Evolutionary conservation across 2,113 vertebrate genomes (phyloP), one percentile per base, ranked within the genome.

Genomic region (Cinclus cinclus): DNA sequence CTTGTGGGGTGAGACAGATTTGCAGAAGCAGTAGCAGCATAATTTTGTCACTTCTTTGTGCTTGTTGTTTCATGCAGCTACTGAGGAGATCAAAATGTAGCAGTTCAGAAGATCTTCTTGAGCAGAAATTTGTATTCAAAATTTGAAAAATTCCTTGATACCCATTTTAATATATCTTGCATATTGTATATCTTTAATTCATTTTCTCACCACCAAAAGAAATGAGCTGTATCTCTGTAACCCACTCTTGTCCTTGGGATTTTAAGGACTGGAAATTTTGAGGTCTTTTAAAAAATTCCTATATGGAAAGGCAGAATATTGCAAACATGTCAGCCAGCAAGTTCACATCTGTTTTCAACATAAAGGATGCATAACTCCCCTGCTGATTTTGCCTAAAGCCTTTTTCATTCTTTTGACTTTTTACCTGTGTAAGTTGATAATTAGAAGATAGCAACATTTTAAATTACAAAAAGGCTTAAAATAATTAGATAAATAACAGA

Each of bases 361-460:
- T 75, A 93, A 68, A 96, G 49, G 46, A 75, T 75, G 27, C 2
- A 8, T 56, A 89, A 78, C 39, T 92, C 33, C 79, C 77, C 37
- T 92, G 30, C 21, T 92, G 87, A 93, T 95, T 95, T 93, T 95
- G 62, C 90, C 93, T 78, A 92, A 92, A 96, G 68, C 53, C 16
- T 82, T 93, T 96, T 68, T 42, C 47, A 79, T 95, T 95, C 28
- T 95, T 96, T 95, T 91, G 53, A 85, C 50, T 88, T 91, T 93
- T 77, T 88, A 80, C 68, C 60, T 92, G 70, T 50, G 31, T 64
- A 95, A 82, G 22, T 21, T 80, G 56, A 89, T 63, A 96, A 95
- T 89, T 97, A 94, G 69, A 97, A 92, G 65, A 47, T 47, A 80
- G 39, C 13, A 92, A 87, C 11, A 20, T 79, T 68, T 81, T 71